Base-by-base conservation (phyloP, 1,140 invertebrate species). In the Trichonephila clavata region DNA sequence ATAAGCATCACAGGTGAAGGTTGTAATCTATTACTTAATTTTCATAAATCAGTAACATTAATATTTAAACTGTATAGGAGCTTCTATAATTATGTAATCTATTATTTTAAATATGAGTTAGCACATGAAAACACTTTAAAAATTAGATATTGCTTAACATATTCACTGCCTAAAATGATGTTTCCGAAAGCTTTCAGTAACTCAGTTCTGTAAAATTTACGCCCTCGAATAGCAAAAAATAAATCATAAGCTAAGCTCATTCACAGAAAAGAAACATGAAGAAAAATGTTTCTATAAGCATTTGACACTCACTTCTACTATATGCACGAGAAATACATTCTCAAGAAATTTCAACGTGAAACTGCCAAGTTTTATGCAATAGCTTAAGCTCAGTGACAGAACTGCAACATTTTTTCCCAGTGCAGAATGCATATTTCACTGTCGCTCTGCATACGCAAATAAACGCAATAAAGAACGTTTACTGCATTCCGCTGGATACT, bases 381-480 rank as follows among this genome's bases (percentile, higher is more conserved):
- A 16, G 27, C 27, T 77, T 71, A 77, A 77, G 18, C 16, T 20
- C 71, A 32, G 14, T 32, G 71, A 77, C 71, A 5, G 4, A 39
- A 77, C 71, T 77, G 27, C 27, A 77, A 32, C 32, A 77, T 77
- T 77, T 77, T 65, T 77, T 77, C 71, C 27, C 32, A 16, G 32
- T 32, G 71, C 27, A 77, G 32, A 77, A 39, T 77, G 71, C 32
- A 77, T 77, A 77, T 77, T 77, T 77, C 71, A 77, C 71, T 77
- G 71, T 20, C 71, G 32, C 16, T 77, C 71, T 39, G 81, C 57
- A 59, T 86, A 61, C 84, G 50, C 57, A 86, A 86, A 86, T 60
- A 86, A 86, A 86, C n/a, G 84, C 57, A 27, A 59, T 60, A 60
- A 86, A 86, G 57, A 59, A 61, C 57, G 24, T 60, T 86, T 86